phyloP scores from a whole-genome alignment of 2,797 vertebrate species.

The Xyrichtys novacula region DNA sequence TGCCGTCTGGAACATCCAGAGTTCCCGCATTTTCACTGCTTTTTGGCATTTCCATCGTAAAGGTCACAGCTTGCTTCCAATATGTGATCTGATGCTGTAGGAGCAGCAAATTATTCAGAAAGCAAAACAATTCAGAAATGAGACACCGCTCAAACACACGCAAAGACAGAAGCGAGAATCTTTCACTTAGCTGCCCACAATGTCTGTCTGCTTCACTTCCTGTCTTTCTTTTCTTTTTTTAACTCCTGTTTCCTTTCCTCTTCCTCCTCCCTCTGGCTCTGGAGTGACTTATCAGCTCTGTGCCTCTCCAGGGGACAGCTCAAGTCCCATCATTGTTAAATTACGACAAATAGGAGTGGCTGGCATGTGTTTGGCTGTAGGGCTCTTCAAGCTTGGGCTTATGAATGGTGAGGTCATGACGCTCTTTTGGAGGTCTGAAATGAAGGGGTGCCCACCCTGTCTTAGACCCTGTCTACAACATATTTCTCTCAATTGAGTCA shows the following conservation, averaged over 20 bases:
- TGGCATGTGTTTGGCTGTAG: constrained; percentile 55
- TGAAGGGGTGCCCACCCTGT: constrained; percentile 41
- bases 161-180: constrained; percentile 25
- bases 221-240: constrained; percentile 9
- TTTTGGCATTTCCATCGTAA: constrained; percentile 73
- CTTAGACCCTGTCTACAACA: constrained; percentile 38
- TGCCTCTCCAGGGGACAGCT: constrained; percentile 42
- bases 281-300: constrained; percentile 55
- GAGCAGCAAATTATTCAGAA: constrained; percentile 49
- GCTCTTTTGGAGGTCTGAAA: constrained; percentile 56
- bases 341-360: constrained; percentile 54
- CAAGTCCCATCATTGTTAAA: constrained; percentile 58
- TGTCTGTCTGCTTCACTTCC: constrained; percentile 20
- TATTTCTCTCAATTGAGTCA: constrained; percentile 60
- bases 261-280: constrained; percentile 33
- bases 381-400: constrained; percentile 50
- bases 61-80: constrained; percentile 67
- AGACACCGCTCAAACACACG: constrained; percentile 24
- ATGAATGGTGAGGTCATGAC: constrained; percentile 65
- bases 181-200: constrained; percentile 7
- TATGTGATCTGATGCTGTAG: constrained; percentile 48
- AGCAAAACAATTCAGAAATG: constrained; percentile 39
- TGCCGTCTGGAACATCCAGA: constrained; percentile 55
- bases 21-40: constrained; percentile 49
- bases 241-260: constrained; percentile 10